phyloP scores from a whole-genome alignment of 2,797 vertebrate species.

The Acrocephalus scirpaceus region DNA sequence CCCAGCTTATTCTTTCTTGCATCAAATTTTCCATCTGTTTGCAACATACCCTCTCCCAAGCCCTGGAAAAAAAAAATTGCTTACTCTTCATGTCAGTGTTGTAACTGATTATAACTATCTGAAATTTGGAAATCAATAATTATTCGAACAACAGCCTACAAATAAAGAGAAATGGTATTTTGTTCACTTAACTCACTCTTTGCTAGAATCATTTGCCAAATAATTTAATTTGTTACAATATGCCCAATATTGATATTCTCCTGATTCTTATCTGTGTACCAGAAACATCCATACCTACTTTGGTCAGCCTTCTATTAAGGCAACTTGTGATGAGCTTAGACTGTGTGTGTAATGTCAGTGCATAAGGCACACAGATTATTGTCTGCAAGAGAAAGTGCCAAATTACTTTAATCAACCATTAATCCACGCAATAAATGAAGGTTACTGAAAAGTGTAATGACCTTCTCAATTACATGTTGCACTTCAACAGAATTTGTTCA shows the following conservation, averaged over 20 bases:
- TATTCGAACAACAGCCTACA: background rate
- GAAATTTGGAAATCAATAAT: constrained; percentile 32
- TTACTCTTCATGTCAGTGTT: background rate
- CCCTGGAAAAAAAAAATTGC: background rate
- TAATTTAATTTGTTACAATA: constrained; percentile 10
- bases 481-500: background rate
- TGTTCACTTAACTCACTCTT: background rate
- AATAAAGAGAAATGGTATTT: constrained; percentile 11
- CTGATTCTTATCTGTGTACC: background rate
- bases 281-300: background rate
- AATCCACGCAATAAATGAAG: background rate
- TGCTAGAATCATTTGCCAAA: background rate
- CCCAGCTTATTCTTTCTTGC: background rate
- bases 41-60: background rate
- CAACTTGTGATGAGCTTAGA: background rate
- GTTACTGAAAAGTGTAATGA: background rate
- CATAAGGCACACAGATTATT: background rate
- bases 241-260: background rate
- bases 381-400: background rate
- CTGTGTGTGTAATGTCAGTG: fast-evolving
- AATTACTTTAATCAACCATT: background rate
- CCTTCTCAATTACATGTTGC: background rate
- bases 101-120: background rate
- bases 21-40: background rate
- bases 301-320: background rate